Conservation (phyloP, 2,888 invertebrate genomes). For the Neoscelio sp. region DNA sequence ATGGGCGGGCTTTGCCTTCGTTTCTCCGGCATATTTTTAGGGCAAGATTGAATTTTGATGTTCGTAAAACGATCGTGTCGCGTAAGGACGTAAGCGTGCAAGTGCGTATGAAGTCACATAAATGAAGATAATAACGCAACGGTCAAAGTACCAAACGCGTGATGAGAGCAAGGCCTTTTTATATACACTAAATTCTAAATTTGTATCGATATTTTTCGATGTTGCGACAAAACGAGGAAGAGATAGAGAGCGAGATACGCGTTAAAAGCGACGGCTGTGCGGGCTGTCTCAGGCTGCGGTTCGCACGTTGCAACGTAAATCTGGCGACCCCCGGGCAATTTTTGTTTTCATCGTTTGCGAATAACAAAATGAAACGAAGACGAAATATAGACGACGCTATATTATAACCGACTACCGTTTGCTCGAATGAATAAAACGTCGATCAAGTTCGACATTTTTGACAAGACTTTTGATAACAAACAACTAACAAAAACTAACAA, state of each 20-base stretch:
- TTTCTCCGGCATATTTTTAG: no score
- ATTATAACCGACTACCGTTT: slow-evolving; percentile 6
- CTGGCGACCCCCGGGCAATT: slow-evolving; percentile 40
- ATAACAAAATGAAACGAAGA: no score
- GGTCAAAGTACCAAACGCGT: slow-evolving; percentile 17
- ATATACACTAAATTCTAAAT: slow-evolving; percentile 70
- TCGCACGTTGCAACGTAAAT: slow-evolving; percentile 40
- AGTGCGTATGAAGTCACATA: background rate
- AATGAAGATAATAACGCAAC: slow-evolving; percentile 22
- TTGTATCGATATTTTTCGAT: slow-evolving; percentile 69
- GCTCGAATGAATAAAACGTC: slow-evolving; percentile 8
- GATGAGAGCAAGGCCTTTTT: slow-evolving; percentile 69
- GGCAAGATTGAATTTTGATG: no score
- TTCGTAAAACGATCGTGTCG: background rate
- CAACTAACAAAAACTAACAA: no score
- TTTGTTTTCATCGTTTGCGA: slow-evolving; percentile 28
- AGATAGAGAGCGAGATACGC: slow-evolving; percentile 10
- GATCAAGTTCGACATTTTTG: slow-evolving; percentile 4
- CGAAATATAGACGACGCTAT: no score
- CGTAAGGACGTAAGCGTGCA: background rate
- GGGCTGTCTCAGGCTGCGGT: slow-evolving; percentile 50
- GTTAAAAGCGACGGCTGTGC: no score
- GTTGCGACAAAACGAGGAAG: slow-evolving; percentile 40
- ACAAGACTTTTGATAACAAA: slow-evolving; percentile 4
- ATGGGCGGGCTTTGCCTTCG: no score